Evolutionary conservation across 2,797 vertebrate genomes (phyloP), one percentile per base, ranked within the genome.

Genomic region (Rhinella marina): DNA sequence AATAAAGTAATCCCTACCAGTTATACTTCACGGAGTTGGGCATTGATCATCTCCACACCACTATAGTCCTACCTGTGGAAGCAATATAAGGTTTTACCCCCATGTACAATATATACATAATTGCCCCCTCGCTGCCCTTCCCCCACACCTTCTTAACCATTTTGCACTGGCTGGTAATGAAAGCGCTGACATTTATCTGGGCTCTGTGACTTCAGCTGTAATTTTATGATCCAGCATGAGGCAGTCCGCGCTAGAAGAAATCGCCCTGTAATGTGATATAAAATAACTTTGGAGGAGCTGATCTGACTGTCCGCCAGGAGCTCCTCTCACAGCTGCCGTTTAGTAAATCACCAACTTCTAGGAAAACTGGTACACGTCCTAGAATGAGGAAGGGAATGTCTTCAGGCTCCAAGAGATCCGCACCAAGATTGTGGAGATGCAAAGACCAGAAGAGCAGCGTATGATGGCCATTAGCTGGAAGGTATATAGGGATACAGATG

Each of bases 331-430:
- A 93, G 91, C 92, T 93, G 92, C 88, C 93, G 81, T 78, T 88
- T 92, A 88, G 88, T 94, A 94, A 95, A 95, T 96, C 93, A 94
- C 17, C 1, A 91, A 90, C 88, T 83, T 90, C 90, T 85, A 91
- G 91, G 83, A 91, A 88, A 70, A 29, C n/a, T 59, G 81, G 21
- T 12, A 54, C 54, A 19, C 1, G 17, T 48, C 19, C 32, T 21
- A 21, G 32, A 23, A 50, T 2, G 54, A 57, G 57, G 32, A 66
- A 68, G 25, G 50, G 23, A 73, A 70, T 1, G 12, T 29, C 64
- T 62, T 8, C 59, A 23, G 59, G 59, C 59, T 62, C 59, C 59
- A 23, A 62, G 21, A 62, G 59, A 62, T 23, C 59, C 1, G 5
- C 66, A 68, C 1, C 25, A 13, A 29, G 25, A 68, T 16, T 68